Evolutionary conservation across 2,797 vertebrate genomes (phyloP), one percentile per base, ranked within the genome.

Genomic region (Carapus acus): DNA sequence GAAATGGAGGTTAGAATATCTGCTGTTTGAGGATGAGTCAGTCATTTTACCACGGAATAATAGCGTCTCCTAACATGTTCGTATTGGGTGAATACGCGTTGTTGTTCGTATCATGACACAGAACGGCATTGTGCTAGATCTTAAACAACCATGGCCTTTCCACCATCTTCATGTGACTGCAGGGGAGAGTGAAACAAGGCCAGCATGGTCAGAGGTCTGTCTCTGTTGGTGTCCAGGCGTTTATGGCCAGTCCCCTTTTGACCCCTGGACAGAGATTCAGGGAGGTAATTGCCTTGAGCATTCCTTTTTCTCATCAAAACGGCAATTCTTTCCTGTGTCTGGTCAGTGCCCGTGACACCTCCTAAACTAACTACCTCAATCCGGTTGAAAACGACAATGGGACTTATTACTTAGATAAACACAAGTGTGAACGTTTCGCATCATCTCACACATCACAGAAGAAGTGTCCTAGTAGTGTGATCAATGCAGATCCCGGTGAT

Each of bases 181-280:
- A 65, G 54, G 64, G n/a, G 74, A 80, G 71, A 83, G 76, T 64
- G 70, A 82, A 79, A 79, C 71, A 69, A 69, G 73, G 76, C 58
- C 63, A 24, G 58, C 27, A 61, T 77, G 80, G 73, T 81, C 79
- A 82, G 82, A 73, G 77, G 74, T 77, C 80, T 53, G 64, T 65
- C 73, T 81, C 77, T 76, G 80, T 81, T 82, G 81, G 78, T 81
- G 77, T 84, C 81, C 76, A 44, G 59, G 69, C 64, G 29, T 85
- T 85, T 83, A 83, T 74, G 69, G 64, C 53, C 8, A 9, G 8
- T 71, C 74, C 74, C 67, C 74, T 66, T 82, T 81, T 81, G 77
- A 83, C 81, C 82, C 51, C 29, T 34, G 47, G 46, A 67, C 27
- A 43, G 49, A 58, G 63, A 62, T 62, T 58, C 59, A 69, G 52